phyloP scores from a whole-genome alignment of 2,113 vertebrate genomes.

The Tenrec ecaudatus region DNA sequence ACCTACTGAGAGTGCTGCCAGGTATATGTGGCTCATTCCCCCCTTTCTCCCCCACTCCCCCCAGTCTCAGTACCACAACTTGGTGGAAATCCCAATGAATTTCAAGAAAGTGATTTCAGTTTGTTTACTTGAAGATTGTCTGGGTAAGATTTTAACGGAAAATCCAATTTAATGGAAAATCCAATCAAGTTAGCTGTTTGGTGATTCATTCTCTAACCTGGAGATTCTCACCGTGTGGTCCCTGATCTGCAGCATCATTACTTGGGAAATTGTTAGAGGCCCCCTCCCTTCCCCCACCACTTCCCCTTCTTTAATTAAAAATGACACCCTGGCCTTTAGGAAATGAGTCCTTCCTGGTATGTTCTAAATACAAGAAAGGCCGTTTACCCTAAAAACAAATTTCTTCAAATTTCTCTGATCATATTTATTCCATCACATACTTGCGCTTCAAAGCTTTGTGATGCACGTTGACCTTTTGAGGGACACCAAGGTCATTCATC shows the following conservation, averaged over 20 bases:
- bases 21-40: no score
- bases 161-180: background rate
- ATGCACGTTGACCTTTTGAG: background rate
- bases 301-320: background rate
- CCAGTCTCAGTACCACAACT: no score
- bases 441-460: background rate
- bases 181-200: background rate
- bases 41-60: no score
- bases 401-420: constrained; percentile 19
- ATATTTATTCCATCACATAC: background rate
- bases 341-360: background rate
- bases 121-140: background rate
- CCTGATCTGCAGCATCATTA: background rate
- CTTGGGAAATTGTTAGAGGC: background rate
- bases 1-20: no score
- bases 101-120: no score
- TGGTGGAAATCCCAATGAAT: no score
- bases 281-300: background rate
- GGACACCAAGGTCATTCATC: background rate
- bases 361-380: background rate
- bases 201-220: background rate
- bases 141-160: background rate
- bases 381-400: constrained; percentile 18
- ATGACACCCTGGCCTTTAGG: background rate
- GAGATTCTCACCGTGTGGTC: background rate